A percentile compares a stretch with the other conserved stretches of the same genome.
Conservation (phyloP, 2,888 invertebrate species). For the Dendrolimus houi region DNA sequence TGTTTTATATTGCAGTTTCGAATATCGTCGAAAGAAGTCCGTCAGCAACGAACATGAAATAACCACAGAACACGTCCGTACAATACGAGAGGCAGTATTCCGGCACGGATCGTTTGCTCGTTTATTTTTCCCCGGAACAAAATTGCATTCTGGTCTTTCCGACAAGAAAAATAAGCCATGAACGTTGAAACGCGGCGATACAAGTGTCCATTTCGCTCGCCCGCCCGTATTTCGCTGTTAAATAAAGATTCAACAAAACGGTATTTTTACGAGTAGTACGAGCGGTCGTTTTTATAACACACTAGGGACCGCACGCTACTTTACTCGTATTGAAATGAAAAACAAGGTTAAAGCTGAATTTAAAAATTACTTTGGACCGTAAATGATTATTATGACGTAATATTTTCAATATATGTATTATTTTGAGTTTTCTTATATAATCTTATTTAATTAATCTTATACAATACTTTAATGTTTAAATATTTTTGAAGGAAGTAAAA, state of each 20-base stretch:
- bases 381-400: too few relatives aligned
- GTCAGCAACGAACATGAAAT: neutral
- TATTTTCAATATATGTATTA: too few relatives aligned
- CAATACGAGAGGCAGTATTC: conserved; percentile 3
- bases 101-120: conserved; percentile 3
- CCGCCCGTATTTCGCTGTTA: conserved; percentile 7
- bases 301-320: neutral
- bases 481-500: too few relatives aligned
- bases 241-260: conserved; percentile 10
- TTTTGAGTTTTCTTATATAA: too few relatives aligned
- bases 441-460: too few relatives aligned
- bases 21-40: neutral
- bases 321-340: neutral
- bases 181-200: conserved; percentile 5
- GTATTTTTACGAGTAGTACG: neutral
- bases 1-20: too few relatives aligned
- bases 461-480: too few relatives aligned
- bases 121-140: conserved; percentile 26
- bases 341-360: too few relatives aligned
- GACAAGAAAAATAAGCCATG: conserved; percentile 25
- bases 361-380: too few relatives aligned
- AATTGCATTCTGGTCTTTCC: conserved; percentile 35
- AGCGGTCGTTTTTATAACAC: neutral
- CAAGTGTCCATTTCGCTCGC: conserved; percentile 4
- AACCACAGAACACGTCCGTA: neutral